phyloP scores from a whole-genome alignment of 2,113 vertebrate species.

The Ageneiosus marmoratus region DNA sequence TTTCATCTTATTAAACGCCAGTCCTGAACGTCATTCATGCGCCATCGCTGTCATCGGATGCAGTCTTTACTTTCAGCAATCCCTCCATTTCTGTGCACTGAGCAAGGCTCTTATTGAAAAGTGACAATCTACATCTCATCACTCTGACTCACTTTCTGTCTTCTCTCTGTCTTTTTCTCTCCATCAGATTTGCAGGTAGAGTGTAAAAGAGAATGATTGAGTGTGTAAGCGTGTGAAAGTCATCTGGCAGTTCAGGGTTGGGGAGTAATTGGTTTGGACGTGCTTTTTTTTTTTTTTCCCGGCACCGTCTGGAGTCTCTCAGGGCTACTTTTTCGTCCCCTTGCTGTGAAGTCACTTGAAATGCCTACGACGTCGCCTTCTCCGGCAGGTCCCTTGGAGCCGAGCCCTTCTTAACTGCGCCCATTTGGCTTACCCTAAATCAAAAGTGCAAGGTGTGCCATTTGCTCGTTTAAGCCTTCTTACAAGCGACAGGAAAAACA shows the following conservation, averaged over 20 bases:
- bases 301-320: conserved; percentile 50
- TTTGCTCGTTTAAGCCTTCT: conserved; percentile 57
- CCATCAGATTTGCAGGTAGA: conserved; percentile 37
- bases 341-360: conserved; percentile 15
- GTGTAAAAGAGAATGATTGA: conserved; percentile 48
- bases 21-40: conserved; percentile 1
- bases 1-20: conserved; percentile 23
- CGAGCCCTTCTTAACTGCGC: neutral
- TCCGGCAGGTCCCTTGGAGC: conserved; percentile 5
- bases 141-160: conserved; percentile 8
- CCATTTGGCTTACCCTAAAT: conserved; percentile 54
- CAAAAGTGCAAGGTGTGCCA: conserved; percentile 39
- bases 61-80: conserved; percentile 1
- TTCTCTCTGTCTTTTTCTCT: neutral
- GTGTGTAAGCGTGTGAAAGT: conserved; percentile 41
- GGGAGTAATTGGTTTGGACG: conserved; percentile 63
- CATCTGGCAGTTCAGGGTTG: conserved; percentile 49
- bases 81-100: neutral
- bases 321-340: conserved; percentile 32
- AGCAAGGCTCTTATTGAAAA: conserved; percentile 17
- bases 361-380: neutral
- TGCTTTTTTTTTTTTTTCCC: conserved; percentile 36
- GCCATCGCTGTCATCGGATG: conserved; percentile 3
- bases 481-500: conserved; percentile 56
- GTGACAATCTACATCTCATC: conserved; percentile 30